phyloP scores from a whole-genome alignment of 2,888 invertebrate species.

The Spilarctia lutea region DNA sequence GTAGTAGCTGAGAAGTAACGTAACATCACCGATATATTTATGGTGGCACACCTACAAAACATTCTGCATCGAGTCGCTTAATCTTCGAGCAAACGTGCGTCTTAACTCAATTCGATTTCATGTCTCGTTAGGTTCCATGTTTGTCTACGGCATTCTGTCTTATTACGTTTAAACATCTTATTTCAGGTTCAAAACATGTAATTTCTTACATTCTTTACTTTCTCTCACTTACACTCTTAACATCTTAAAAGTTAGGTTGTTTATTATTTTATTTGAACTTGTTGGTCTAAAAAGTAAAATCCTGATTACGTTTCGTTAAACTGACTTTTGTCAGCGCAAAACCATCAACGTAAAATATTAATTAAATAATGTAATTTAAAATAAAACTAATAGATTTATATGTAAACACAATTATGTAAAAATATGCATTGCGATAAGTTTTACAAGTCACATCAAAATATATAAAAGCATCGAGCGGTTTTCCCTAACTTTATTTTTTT shows the following conservation, averaged over 20 bases:
- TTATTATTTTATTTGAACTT: background rate
- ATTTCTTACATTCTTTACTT: background rate
- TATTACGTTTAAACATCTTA: background rate
- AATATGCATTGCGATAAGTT: conserved; percentile 59
- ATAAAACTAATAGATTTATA: background rate
- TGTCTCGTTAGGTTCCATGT: conserved; percentile 14
- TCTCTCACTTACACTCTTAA: background rate
- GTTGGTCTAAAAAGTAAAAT: too few relatives aligned
- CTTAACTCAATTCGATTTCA: conserved; percentile 33
- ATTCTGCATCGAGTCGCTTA: conserved; percentile 36
- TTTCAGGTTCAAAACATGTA: background rate
- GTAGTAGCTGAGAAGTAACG: conserved; percentile 55
- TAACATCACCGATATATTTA: conserved; percentile 55
- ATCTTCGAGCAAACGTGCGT: conserved; percentile 32
- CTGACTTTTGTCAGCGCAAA: background rate
- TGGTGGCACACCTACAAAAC: conserved; percentile 34
- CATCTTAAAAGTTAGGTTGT: background rate
- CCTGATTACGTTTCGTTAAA: background rate
- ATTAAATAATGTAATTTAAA: background rate
- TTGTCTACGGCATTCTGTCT: conserved; percentile 6
- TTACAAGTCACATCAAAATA: conserved; percentile 63
- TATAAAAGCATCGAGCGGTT: conserved; percentile 63
- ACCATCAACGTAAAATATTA: too few relatives aligned
- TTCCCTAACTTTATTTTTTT: conserved; percentile 65
- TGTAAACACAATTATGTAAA: conserved; percentile 6